Percentiles rank a stretch among this genome's conserved stretches.
These are phyloP conservation scores for Gadopsis marmoratus DNA, from an alignment of 2,797 vertebrate genomes.

Conservation along the genomic window DNA sequence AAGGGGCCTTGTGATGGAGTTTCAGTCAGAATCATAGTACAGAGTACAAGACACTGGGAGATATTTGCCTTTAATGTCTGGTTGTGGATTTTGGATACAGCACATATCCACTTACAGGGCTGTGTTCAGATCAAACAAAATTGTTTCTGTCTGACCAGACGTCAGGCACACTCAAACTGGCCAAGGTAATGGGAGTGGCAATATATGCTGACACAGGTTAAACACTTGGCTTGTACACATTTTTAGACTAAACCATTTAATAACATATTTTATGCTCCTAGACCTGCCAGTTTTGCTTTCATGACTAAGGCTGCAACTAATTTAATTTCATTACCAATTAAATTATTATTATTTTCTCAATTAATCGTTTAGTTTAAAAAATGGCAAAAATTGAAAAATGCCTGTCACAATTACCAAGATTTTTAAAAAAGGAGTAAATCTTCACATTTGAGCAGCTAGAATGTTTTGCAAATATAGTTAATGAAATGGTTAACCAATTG, in stretches of 20 bases:
- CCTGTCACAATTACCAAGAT: neutral
- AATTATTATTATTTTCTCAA: neutral
- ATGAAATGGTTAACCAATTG: neutral
- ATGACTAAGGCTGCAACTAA: neutral
- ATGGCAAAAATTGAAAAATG: neutral
- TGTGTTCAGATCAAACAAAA: constrained; percentile 61
- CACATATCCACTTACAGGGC: constrained; percentile 51
- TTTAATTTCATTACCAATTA: neutral
- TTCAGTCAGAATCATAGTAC: constrained; percentile 63
- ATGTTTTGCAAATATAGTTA: neutral
- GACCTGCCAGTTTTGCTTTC: neutral
- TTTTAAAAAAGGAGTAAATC: neutral
- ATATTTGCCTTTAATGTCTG: constrained; percentile 59
- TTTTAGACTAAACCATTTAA: constrained; percentile 12
- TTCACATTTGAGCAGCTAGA: neutral
- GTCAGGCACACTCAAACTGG: constrained; percentile 32
- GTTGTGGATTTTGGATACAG: constrained; percentile 51
- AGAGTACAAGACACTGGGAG: constrained; percentile 60
- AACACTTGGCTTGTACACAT: constrained; percentile 26
- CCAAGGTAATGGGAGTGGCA: constrained; percentile 37
- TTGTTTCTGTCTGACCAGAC: constrained; percentile 50
- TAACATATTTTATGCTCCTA: neutral
- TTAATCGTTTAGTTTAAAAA: neutral
- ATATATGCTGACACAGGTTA: constrained; percentile 40
- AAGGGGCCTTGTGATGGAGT: constrained; percentile 62